Evolutionary conservation across 1,140 invertebrate species (phyloP), one percentile per base, ranked within the genome.

Genomic region (Coenobita brevimanus): DNA sequence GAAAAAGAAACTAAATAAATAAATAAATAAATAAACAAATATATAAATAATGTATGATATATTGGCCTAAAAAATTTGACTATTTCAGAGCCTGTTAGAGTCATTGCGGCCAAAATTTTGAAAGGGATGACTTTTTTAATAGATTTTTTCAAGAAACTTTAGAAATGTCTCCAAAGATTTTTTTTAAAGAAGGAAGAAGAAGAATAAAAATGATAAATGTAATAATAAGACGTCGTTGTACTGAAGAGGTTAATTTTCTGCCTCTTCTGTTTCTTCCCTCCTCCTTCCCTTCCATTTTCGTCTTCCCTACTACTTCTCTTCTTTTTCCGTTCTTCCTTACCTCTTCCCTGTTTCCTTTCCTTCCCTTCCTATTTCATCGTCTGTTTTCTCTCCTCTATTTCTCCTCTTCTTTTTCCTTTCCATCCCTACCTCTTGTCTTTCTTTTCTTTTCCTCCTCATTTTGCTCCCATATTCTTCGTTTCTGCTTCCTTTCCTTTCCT

Each of bases 401-500:
- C 41, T 46, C 41, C 50, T 54, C 50, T 17, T 50, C 17, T 46
- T 54, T 78, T 41, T 41, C 0, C 41, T 30, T 15, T 50, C 41
- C 21, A 15, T 24, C 6, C 24, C 6, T 15, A 21, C 36, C 36
- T 41, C 13, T 17, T 24, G 17, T 24, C 36, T 41, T 10, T 13
- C 27, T 17, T 41, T 41, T 3, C 15, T 17, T 17, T 27, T 8
- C 1, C 27, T 27, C 27, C 57, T 62, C 1, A 3, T 33, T 36
- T 33, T 73, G 2, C 21, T 17, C n/a, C n/a, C n/a, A 3, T 17
- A 24, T 1, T 62, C 57, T 62, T 27, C 8, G 1, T 73, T 33
- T 73, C 43, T 43, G 13, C 27, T 41, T 76, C 73, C 46, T 17
- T 76, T 24, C 27, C 73, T 76, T 17, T 76, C 73, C 46, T 41